Evolutionary conservation across 2,797 vertebrate species (phyloP), one percentile per base, ranked within the genome.

Genomic region (Myiotriccus ornatus): DNA sequence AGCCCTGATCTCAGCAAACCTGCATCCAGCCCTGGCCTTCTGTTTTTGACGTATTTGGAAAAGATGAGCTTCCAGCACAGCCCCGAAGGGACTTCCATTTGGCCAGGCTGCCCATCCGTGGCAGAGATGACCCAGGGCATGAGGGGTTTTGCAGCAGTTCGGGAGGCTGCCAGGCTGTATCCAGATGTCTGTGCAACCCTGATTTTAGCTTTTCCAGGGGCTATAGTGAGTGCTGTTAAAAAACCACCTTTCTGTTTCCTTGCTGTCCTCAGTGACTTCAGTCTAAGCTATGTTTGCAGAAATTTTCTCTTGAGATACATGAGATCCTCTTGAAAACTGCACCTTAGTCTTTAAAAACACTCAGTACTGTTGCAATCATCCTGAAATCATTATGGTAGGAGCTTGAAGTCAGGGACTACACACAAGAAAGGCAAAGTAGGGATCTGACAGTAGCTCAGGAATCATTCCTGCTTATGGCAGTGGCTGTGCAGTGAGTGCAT

Each of bases 21-120:
- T 97, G 96, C 97, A 97, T 97, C 95, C 81, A 77, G 97, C 97
- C 81, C 97, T 94, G 90, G 92, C 95, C 95, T 84, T 80, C 90
- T 93, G 82, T 93, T 98, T 97, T 98, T 96, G 98, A 98, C 98
- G 96, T 98, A 98, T 99, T 99, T 99, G 98, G 98, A 98, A 95
- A 98, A 97, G 97, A 95, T 80, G 59, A 85, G 93, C 86, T 95
- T 96, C 91, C 84, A 95, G 71, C 87, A 37, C 37, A 25, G 84
- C 55, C 89, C 86, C 1, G 2, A 90, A 95, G 97, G 96, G 97
- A 97, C 92, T 97, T 95, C 82, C 81, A 10, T 46, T 80, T 84
- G 89, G 39, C 67, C 14, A 14, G 80, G 46, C 86, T 91, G 90
- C 32, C 89, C 46, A 28, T 93, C 69, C 73, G 34, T 0, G 2